Percentiles rank a stretch among this genome's conserved stretches.
Conservation (phyloP, 2,888 invertebrate species). For the Tenthredo scrophulariae region DNA sequence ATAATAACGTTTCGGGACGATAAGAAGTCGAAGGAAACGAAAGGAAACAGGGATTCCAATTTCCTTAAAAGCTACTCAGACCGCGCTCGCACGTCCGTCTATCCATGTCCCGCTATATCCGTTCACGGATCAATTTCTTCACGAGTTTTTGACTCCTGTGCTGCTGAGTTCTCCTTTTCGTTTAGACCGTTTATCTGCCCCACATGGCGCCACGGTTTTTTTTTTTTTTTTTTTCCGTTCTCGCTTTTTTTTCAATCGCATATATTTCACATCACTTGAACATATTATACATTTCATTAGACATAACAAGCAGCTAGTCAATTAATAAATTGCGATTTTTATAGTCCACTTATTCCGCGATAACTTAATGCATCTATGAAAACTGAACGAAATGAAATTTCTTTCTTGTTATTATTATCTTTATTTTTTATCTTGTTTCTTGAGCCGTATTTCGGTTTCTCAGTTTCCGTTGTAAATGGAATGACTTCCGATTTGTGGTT, state of each 20-base stretch:
- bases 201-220: not conserved
- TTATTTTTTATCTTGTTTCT: not conserved
- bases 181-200: constrained; percentile 11
- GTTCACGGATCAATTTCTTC: constrained; percentile 35
- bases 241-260: not conserved
- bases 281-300: not conserved
- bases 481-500: constrained; percentile 31
- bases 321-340: not conserved
- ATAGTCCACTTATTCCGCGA: not conserved
- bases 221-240: not conserved
- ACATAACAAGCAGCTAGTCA: not conserved
- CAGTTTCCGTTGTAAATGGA: not conserved
- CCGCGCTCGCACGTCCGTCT: not conserved
- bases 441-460: not conserved
- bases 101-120: constrained; percentile 10
- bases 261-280: not conserved
- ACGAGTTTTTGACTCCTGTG: constrained; percentile 26
- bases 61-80: constrained; percentile 39
- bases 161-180: not conserved
- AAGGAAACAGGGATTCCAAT: constrained; percentile 28
- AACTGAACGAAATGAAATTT: not conserved
- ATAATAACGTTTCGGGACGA: not conserved
- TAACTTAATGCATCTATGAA: not conserved
- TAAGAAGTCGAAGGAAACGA: constrained; percentile 20
- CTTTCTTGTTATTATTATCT: not conserved